These are phyloP conservation scores for Manis crassicaudata DNA, from an alignment of 2,797 vertebrate genomes.

Conservation along the genomic window DNA sequence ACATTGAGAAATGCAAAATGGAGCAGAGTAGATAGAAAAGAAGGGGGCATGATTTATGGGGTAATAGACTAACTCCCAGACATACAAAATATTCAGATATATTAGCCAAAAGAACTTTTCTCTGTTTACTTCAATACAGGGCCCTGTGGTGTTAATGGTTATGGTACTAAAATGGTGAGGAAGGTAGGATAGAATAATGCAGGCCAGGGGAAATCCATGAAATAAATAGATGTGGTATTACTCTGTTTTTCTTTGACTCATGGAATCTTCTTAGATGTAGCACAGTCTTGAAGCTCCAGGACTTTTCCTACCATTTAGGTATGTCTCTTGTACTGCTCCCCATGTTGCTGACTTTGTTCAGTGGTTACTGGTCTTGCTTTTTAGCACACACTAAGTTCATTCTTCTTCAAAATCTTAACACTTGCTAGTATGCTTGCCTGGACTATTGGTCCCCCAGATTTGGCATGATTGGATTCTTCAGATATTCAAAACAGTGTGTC, in stretches of 20 bases:
- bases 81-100: background rate
- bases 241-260: background rate
- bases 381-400: background rate
- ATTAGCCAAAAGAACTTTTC: background rate
- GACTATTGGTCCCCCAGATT: background rate
- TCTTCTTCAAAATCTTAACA: background rate
- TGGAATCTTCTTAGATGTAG: background rate
- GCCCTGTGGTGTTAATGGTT: background rate
- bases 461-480: background rate
- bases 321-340: background rate
- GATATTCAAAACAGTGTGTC: background rate
- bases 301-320: background rate
- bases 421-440: background rate
- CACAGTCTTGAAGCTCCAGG: background rate
- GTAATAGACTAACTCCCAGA: background rate
- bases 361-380: background rate
- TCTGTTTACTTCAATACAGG: background rate
- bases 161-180: background rate
- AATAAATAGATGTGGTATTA: background rate
- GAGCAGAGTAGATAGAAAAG: background rate
- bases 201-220: background rate
- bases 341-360: background rate
- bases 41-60: conserved; percentile 19
- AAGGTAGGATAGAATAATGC: background rate
- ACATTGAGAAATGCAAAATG: conserved; percentile 54